These are phyloP conservation scores for Euclidia mi DNA, from an alignment of 2,888 invertebrate genomes.

Conservation along the genomic window DNA sequence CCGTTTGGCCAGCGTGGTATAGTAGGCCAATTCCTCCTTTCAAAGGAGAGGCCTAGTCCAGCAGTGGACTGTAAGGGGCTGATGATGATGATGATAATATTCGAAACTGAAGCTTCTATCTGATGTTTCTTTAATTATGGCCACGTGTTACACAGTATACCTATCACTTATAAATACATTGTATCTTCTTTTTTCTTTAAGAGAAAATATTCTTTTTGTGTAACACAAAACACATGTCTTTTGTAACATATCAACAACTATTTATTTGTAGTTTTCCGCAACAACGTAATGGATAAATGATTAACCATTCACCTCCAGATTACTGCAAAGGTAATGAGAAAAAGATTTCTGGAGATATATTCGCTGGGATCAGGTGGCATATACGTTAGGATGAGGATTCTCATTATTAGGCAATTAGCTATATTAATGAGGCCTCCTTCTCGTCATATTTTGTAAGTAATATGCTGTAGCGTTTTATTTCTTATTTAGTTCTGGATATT, in stretches of 20 bases:
- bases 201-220: neutral
- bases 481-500: no score
- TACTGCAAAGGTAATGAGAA: constrained; percentile 67
- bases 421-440: constrained; percentile 23
- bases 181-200: no score
- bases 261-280: constrained; percentile 64
- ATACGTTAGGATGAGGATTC: constrained; percentile 32
- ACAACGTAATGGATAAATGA: constrained; percentile 71
- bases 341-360: constrained; percentile 64
- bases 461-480: constrained; percentile 4
- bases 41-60: no score
- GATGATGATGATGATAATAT: no score
- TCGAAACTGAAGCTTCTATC: no score
- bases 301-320: constrained; percentile 69
- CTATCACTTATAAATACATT: no score
- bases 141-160: no score
- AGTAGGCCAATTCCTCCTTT: no score
- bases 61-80: no score
- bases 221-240: constrained; percentile 11
- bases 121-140: no score
- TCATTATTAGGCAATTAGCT: constrained; percentile 43
- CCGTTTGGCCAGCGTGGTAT: no score
- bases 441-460: constrained; percentile 12
- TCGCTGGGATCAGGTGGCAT: constrained; percentile 45
- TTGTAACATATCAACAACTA: constrained; percentile 50